These are phyloP conservation scores for Acyrthosiphon pisum DNA, from an alignment of 1,140 invertebrate genomes.

Conservation along the genomic window DNA sequence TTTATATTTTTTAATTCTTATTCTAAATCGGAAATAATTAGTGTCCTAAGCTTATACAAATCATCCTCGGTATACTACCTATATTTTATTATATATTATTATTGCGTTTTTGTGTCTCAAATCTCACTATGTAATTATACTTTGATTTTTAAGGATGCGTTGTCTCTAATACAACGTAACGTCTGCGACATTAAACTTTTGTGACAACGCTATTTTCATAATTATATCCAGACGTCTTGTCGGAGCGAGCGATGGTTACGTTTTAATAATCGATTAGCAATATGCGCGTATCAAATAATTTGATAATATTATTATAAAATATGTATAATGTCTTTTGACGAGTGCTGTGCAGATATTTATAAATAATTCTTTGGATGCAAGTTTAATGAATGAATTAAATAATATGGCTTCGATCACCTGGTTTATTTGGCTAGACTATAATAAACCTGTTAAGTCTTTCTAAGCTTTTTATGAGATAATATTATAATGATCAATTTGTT, in stretches of 20 bases:
- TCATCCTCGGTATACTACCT: not conserved
- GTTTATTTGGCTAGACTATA: not conserved
- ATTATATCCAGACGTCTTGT: not conserved
- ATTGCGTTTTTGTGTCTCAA: not conserved
- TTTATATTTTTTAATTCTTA: no score
- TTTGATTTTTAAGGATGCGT: not conserved
- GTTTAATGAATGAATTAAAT: not conserved
- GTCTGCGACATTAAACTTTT: not conserved
- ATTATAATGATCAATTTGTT: no score
- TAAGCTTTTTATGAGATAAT: no score
- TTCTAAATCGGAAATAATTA: not conserved
- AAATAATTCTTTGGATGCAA: constrained; percentile 1
- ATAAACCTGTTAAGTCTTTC: no score
- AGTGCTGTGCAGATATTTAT: not conserved
- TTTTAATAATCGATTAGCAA: not conserved
- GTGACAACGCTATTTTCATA: not conserved
- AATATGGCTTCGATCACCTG: not conserved
- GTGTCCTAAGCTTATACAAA: not conserved
- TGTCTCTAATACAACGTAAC: not conserved
- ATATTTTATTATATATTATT: no score
- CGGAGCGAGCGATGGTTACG: not conserved
- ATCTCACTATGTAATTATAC: not conserved
- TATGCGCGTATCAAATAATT: not conserved
- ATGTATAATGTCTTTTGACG: not conserved
- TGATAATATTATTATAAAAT: not conserved